Conservation (phyloP, 2,888 invertebrate species). For the Eumacrocentrus americanus region DNA sequence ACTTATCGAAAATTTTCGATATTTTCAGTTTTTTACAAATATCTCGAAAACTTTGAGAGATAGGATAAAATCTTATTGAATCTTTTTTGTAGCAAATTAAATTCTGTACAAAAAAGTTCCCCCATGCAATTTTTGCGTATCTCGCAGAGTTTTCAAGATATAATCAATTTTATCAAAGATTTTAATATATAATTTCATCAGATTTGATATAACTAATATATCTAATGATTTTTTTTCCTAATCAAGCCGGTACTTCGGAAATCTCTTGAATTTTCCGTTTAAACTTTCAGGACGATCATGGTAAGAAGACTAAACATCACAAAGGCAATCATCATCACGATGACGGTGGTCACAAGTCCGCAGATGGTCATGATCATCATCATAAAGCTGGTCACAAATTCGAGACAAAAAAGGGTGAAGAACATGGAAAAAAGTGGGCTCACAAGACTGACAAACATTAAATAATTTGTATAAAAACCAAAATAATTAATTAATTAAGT, state of each 20-base stretch:
- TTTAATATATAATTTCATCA: no score
- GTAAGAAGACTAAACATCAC: constrained; percentile 65
- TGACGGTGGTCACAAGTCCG: constrained; percentile 66
- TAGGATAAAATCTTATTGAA: no score
- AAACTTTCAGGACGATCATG: constrained; percentile 60
- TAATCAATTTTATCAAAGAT: no score
- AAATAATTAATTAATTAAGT: not conserved
- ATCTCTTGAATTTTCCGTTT: constrained; percentile 1
- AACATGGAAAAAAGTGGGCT: constrained; percentile 66
- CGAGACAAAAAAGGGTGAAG: constrained; percentile 62
- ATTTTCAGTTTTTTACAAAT: no score
- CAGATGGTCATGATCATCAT: constrained; percentile 66
- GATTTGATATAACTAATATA: not conserved
- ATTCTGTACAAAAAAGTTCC: no score
- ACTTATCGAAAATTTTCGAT: no score
- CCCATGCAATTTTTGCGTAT: no score
- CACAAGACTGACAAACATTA: constrained; percentile 58
- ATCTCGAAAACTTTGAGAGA: no score
- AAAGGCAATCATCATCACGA: constrained; percentile 65
- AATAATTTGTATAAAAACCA: constrained; percentile 1
- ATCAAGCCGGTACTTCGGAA: no score
- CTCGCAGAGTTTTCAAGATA: no score
- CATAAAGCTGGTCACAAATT: constrained; percentile 63
- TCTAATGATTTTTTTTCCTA: no score
- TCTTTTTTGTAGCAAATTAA: no score